Evolutionary conservation across 2,888 invertebrate genomes (phyloP), one percentile per base, ranked within the genome.

Genomic region (Atethmia centrago): DNA sequence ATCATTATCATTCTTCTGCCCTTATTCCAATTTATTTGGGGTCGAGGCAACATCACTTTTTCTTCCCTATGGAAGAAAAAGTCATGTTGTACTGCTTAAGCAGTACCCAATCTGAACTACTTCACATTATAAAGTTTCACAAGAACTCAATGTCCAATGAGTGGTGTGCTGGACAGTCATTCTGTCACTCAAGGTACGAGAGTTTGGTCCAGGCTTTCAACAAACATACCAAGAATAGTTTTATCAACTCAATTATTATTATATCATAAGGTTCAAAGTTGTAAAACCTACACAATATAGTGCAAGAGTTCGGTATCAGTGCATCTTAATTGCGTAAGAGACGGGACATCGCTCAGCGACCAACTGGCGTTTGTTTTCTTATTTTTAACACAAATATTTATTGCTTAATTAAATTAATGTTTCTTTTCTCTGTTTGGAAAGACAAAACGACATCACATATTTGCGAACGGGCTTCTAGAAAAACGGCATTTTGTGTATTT

Each of bases 311-410:
- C 56, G 71, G 66, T 86, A 86, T 86, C 86, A 51, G 77, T 82
- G 71, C 80, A 86, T 86, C 86, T 85, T 86, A 86, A 86, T 86
- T 86, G 79, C 77, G 75, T 80, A 84, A 86, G 75, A 75, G 83
- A 72, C 78, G 75, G 75, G 80, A 82, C 84, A 84, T 85, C 77
- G 80, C 72, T 84, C 79, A 80, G 71, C 72, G 71, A 64, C 53
- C 65, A 74, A 73, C 72, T 65, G 25, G 70, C 64, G 58, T 80
- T 80, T 74, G 61, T 86, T 79, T 75, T 86, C 64, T 85, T 82
- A 67, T 82, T 79, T 78, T 81, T 64, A 78, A 71, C 74, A 83
- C 73, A 83, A 74, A 79, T 83, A 86, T 86, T 85, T 81, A 86
- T 84, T 83, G 77, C 86, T 86, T 85, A 85, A 86, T 85, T 86